These are phyloP conservation scores for Lepetodrilus schrolli DNA, from an alignment of 2,888 invertebrate species.

Conservation along the genomic window DNA sequence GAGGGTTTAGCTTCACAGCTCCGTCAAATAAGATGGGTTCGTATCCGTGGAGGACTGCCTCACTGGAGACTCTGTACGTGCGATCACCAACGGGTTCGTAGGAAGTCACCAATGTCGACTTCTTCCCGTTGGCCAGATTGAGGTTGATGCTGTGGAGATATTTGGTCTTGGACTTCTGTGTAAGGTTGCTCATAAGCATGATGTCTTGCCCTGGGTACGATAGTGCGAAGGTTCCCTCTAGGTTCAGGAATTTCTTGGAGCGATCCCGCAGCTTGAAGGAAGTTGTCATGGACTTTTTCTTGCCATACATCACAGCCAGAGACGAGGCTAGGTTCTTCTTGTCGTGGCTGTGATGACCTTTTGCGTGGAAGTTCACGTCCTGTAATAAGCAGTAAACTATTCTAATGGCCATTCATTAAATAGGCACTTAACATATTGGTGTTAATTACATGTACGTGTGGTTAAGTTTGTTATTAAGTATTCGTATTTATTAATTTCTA, in stretches of 20 bases:
- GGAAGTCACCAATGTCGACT: not conserved
- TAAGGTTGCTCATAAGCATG: not conserved
- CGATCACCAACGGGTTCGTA: not conserved
- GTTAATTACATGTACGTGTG: no score
- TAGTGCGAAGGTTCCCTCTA: slow-evolving; percentile 6
- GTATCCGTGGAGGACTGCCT: slow-evolving; percentile 19
- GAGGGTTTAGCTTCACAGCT: not conserved
- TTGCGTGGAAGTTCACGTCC: slow-evolving; percentile 21
- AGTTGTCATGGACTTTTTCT: not conserved
- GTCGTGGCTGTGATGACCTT: slow-evolving; percentile 13
- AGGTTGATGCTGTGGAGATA: slow-evolving; percentile 14
- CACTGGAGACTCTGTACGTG: slow-evolving; percentile 10
- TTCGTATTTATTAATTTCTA: no score
- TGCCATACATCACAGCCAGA: not conserved
- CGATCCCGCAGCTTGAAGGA: not conserved
- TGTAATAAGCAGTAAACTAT: no score
- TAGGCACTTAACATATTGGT: no score
- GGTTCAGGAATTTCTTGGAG: slow-evolving; percentile 1
- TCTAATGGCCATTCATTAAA: no score
- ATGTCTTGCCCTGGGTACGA: slow-evolving; percentile 20
- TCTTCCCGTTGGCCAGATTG: slow-evolving; percentile 9
- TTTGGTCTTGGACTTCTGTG: not conserved
- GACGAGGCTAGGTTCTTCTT: not conserved
- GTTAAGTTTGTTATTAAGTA: no score
- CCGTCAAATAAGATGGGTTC: slow-evolving; percentile 2